A percentile compares a stretch with the other conserved stretches of the same genome.
Conservation (phyloP, 2,797 vertebrate genomes). For the Phyllotis vaccarum region DNA sequence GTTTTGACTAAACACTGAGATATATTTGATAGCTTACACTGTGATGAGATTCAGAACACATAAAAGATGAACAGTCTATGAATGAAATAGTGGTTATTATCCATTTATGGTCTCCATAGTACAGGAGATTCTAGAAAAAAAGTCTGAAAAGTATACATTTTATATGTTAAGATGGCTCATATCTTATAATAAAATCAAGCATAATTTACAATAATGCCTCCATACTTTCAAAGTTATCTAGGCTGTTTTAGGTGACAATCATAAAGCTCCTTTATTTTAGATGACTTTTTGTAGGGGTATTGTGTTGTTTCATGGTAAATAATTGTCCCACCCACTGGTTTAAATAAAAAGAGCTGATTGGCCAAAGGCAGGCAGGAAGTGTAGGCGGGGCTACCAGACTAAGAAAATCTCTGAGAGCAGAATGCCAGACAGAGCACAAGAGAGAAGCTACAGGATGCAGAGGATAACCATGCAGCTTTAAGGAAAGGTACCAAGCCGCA, state of each 20-base stretch:
- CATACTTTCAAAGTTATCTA: not conserved
- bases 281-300: too few relatives aligned
- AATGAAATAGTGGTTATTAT: constrained; percentile 47
- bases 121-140: constrained; percentile 22
- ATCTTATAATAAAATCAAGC: not conserved
- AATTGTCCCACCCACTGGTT: too few relatives aligned
- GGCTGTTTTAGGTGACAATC: not conserved
- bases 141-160: not conserved
- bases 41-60: not conserved
- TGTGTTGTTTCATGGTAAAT: too few relatives aligned
- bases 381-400: too few relatives aligned
- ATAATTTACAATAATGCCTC: constrained; percentile 4
- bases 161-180: not conserved
- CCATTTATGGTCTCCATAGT: constrained; percentile 32
- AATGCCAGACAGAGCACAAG: too few relatives aligned
- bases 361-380: too few relatives aligned
- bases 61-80: constrained; percentile 29
- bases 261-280: not conserved
- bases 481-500: too few relatives aligned
- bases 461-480: too few relatives aligned
- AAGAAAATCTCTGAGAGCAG: too few relatives aligned
- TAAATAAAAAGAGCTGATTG: too few relatives aligned
- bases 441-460: too few relatives aligned
- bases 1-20: constrained; percentile 45
- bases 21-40: constrained; percentile 30